Conservation (phyloP, 2,888 invertebrate species). For the Callosobruchus maculatus region DNA sequence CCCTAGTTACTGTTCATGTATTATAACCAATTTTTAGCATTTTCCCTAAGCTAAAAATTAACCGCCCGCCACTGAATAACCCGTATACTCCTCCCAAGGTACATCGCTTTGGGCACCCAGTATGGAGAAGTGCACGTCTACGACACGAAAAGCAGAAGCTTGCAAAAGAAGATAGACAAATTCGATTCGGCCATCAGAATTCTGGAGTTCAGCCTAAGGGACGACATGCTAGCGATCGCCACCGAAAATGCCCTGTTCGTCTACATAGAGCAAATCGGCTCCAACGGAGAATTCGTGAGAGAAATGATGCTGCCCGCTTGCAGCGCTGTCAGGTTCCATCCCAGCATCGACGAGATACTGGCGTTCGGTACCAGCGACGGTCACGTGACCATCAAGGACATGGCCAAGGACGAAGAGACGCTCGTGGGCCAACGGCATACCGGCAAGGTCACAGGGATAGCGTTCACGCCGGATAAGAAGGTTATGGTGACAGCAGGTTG, state of each 20-base stretch:
- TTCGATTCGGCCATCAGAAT: constrained; percentile 25
- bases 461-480: constrained; percentile 29
- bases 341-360: constrained; percentile 25
- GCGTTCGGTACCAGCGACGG: constrained; percentile 35
- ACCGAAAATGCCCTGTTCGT: constrained; percentile 22
- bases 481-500: constrained; percentile 33
- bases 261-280: constrained; percentile 16
- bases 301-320: constrained; percentile 8
- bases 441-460: constrained; percentile 31
- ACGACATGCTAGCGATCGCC: constrained; percentile 31
- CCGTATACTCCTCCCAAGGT: neutral
- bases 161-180: constrained; percentile 29
- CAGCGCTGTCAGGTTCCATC: constrained; percentile 32
- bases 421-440: constrained; percentile 28
- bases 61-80: no score
- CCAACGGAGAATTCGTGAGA: constrained; percentile 20
- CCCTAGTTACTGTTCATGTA: no score
- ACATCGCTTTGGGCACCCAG: constrained; percentile 36
- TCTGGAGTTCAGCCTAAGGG: constrained; percentile 35
- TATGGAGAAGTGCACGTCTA: constrained; percentile 38
- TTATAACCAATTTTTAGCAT: no score
- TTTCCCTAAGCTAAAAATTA: no score
- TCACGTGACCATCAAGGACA: constrained; percentile 32
- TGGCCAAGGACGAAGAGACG: constrained; percentile 22
- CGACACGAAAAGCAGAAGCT: constrained; percentile 37